Conservation (phyloP, 2,888 invertebrate genomes). For the Thyatira batis region DNA sequence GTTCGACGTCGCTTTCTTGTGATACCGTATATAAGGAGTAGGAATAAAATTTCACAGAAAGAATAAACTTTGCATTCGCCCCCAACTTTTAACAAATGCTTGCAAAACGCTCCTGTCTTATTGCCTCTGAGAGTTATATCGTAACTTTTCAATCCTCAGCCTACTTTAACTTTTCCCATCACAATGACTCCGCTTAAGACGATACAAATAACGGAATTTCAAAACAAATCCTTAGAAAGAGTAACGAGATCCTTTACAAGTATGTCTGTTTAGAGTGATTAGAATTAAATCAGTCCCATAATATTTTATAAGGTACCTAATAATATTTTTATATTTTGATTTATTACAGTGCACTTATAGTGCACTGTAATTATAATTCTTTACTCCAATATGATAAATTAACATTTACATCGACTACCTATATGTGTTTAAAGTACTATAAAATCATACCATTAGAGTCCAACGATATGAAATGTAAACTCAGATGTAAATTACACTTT, state of each 20-base stretch:
- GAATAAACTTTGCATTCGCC: slow-evolving; percentile 41
- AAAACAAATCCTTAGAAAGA: slow-evolving; percentile 45
- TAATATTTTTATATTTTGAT: no score
- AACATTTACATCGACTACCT: no score
- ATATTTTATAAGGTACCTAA: background rate
- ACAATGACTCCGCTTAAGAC: slow-evolving; percentile 63
- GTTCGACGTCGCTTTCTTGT: background rate
- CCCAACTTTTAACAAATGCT: slow-evolving; percentile 60
- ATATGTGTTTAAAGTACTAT: no score
- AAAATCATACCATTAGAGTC: no score
- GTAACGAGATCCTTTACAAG: slow-evolving; percentile 38
- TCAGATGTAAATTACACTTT: background rate
- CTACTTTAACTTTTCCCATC: slow-evolving; percentile 74
- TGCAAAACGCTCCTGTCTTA: slow-evolving; percentile 57
- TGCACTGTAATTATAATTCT: no score
- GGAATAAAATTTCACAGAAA: slow-evolving; percentile 25
- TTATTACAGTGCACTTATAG: no score
- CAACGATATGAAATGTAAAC: slow-evolving; percentile 8
- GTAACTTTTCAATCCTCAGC: slow-evolving; percentile 65
- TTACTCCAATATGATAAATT: no score
- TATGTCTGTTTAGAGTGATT: slow-evolving; percentile 29
- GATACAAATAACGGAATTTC: slow-evolving; percentile 64
- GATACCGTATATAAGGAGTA: slow-evolving; percentile 18
- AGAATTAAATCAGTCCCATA: background rate
- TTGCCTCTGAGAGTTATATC: slow-evolving; percentile 59